Base-by-base conservation (phyloP, 2,888 invertebrate genomes). In the Polydesmus complanatus region DNA sequence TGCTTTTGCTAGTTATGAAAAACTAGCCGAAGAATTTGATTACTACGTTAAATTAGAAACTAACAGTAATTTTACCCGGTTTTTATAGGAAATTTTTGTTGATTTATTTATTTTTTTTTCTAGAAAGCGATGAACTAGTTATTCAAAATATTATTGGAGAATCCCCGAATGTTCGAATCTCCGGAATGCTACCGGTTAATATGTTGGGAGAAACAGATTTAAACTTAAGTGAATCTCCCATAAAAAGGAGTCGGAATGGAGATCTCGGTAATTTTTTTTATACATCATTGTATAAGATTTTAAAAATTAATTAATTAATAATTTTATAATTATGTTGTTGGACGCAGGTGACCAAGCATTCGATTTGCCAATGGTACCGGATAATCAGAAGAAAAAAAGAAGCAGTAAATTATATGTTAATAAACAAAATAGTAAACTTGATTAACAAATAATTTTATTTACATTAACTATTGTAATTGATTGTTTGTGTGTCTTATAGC, bases 1-100 rank as follows among this genome's bases (percentile, higher is more conserved):
- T 73, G 83, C 84, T 51, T 82, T 85, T 73, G 81, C 81, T 26
- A 82, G 83, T 69, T 81, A 83, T 71, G 74, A 78, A 14, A 80
- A 79, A 68, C 75, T 82, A 61, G 70, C 77, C 3, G 78, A 79
- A 65, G 84, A 85, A 69, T 85, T 84, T 73, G 73, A 77, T 51
- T 77, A 77, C 69, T 82, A 79, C 66, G 76, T 82, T 47, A 78
- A 77, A 65, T 69, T 78, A 53, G 79, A 78, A 69, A 72, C 27
- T 47, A 48, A 37, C 18, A 19, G 54, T 58, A 54, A 54, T 21
- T 37, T n/a, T n/a, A n/a, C n/a, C n/a, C n/a, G 48, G 19, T 56
- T 56, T 21, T 37, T 47, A 48, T 21, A 50, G 18, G 48, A 27
- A 37, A 48, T 56, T 55, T 25, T 60, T 22, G 37, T 11, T n/a